Evolutionary conservation across 2,113 vertebrate species (phyloP), one percentile per base, ranked within the genome.

Genomic region (Tor tambroides): DNA sequence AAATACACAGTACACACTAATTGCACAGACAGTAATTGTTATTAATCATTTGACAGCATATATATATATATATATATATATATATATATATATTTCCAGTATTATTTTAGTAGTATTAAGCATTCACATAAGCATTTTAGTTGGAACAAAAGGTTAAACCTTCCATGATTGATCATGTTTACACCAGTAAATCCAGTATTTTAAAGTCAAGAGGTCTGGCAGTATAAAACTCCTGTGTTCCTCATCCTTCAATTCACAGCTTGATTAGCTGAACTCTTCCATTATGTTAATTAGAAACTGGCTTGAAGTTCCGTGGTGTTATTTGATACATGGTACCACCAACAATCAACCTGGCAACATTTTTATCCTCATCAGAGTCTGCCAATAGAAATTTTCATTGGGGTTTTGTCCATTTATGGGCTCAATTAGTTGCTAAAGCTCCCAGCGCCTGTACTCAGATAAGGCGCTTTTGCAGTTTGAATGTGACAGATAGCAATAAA

Each of bases 281-380:
- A 90, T 93, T 92, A 92, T 91, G 90, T 87, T 90, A 92, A 92
- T 94, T 92, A 91, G 92, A 93, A 89, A 76, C 72, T 92, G 91
- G 85, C 89, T 91, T 87, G 63, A 74, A 91, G 91, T 56, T 87
- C 77, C 86, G 85, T 56, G 56, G 86, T 91, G 88, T 84, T 89
- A 86, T 92, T 91, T 93, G 90, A 92, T 93, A 85, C 85, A 85
- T 61, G 71, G 35, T 86, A 80, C 89, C 89, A 91, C 87, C 87
- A 90, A 90, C 92, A 91, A 92, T 92, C 86, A 90, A 87, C 91
- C 91, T 93, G 93, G 92, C 91, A 86, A 67, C 21, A 56, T 65
- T 89, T 90, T 81, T 26, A 35, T 85, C 72, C 82, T 32, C 86
- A 89, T 90, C 89, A 89, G 81, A 85, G 43, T 86, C 87, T 32